Conservation (phyloP, 2,797 vertebrate species). For the Euthynnus affinis region DNA sequence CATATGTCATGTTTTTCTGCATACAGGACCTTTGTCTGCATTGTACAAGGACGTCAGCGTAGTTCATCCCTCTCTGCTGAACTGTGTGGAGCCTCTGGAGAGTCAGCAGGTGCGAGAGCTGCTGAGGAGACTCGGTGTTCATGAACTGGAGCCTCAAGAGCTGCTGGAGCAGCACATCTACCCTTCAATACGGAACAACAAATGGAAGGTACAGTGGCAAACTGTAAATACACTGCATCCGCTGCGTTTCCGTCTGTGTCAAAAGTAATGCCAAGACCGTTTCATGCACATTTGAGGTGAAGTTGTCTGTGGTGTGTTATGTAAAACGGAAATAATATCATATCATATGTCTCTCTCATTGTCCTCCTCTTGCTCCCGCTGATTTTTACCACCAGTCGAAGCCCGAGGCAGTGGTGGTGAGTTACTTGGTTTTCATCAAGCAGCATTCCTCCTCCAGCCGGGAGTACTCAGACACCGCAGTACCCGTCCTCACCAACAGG, state of each 20-base stretch:
- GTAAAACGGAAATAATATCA: no score
- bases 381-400: slow-evolving; percentile 75
- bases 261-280: no score
- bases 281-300: background rate
- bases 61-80: slow-evolving; percentile 82
- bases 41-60: slow-evolving; percentile 84
- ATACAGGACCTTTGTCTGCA: slow-evolving; percentile 73
- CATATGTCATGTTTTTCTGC: background rate
- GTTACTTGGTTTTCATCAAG: slow-evolving; percentile 89
- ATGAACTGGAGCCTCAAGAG: slow-evolving; percentile 85
- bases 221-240: background rate
- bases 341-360: background rate
- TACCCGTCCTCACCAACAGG: slow-evolving; percentile 86
- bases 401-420: slow-evolving; percentile 79
- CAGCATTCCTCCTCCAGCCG: slow-evolving; percentile 76
- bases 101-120: slow-evolving; percentile 86
- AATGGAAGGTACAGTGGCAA: slow-evolving; percentile 82
- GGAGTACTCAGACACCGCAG: slow-evolving; percentile 67
- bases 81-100: slow-evolving; percentile 83
- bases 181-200: slow-evolving; percentile 76
- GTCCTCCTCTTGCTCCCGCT: background rate
- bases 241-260: background rate
- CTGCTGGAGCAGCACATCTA: slow-evolving; percentile 87
- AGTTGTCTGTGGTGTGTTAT: background rate
- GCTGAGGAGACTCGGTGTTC: slow-evolving; percentile 83